Evolutionary conservation across 2,113 vertebrate species (phyloP).

Genomic region (Sphaerodactylus townsendi): DNA sequence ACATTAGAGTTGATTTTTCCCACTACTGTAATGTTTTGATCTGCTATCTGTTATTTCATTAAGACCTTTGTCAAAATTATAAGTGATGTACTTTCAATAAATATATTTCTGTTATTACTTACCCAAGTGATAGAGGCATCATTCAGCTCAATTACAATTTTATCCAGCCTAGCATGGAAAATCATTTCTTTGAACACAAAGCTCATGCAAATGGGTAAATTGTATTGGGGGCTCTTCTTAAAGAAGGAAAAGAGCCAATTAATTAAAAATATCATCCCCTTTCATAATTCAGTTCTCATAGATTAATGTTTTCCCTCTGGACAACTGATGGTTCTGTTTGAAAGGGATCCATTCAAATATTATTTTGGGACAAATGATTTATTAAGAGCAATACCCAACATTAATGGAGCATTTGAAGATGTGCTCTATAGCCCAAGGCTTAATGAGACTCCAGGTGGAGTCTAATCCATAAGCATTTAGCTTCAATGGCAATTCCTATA

Average conservation of each 20-base stretch:
- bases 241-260: background rate
- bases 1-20: background rate
- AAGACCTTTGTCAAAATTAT: background rate
- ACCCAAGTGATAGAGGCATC: constrained; percentile 18
- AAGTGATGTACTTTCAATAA: background rate
- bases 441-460: constrained; percentile 30
- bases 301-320: background rate
- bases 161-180: background rate
- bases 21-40: background rate
- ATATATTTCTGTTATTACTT: constrained; percentile 6
- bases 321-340: constrained; percentile 6
- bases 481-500: background rate
- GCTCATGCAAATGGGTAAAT: background rate
- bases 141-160: constrained; percentile 16
- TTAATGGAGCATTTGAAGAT: constrained; percentile 7
- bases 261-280: background rate
- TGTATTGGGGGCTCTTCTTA: background rate
- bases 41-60: background rate
- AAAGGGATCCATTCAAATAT: constrained; percentile 44
- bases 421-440: constrained; percentile 22
- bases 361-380: constrained; percentile 49
- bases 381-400: constrained; percentile 34
- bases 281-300: background rate
- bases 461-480: constrained; percentile 39
- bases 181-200: constrained; percentile 28